Evolutionary conservation across 2,797 vertebrate species (phyloP), one percentile per base, ranked within the genome.

Genomic region (Rhinella marina): DNA sequence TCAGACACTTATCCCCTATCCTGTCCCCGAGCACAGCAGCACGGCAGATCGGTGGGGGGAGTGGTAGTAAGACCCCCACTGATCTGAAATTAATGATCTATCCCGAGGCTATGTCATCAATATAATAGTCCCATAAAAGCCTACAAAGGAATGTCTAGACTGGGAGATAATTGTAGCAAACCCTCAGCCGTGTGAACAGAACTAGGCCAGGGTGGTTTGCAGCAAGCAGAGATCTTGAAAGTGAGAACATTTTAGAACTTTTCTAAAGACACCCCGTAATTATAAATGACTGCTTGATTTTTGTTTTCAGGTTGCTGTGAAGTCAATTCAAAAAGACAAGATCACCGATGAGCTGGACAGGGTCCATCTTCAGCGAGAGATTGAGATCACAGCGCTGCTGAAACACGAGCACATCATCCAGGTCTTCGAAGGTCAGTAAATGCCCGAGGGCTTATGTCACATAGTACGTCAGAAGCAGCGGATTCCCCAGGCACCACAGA

Each of bases 361-460:
- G 89, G 93, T 95, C 80, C 95, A 96, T 88, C 96, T 96, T 90
- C 95, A 95, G 92, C 94, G 95, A 91, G 96, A 96, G 93, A 95
- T 96, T 3, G 96, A 96, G 90, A 96, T 96, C 92, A 96, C 93
- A 2, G 94, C 95, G 1, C 94, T 92, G 3, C 95, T 96, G 68
- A 92, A 89, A 86, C 96, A 96, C 86, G 21, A 93, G 62, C 95
- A 96, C 90, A 95, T 96, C 87, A 94, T 96, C 76, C 94, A 93
- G 90, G 93, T 96, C 88, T 93, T 95, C 5, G 96, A 96, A 89
- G 96, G 95, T 96, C 90, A 92, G 92, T 88, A 7, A 17, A 29
- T 16, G 66, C 50, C 84, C 73, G 19, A 6, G 62, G 84, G 87
- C 77, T 14, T 13, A 19, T 81, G 82, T 73, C 75, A 81, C 8